Base-by-base conservation (phyloP, 1,140 invertebrate species). In the Zaprionus davidi region DNA sequence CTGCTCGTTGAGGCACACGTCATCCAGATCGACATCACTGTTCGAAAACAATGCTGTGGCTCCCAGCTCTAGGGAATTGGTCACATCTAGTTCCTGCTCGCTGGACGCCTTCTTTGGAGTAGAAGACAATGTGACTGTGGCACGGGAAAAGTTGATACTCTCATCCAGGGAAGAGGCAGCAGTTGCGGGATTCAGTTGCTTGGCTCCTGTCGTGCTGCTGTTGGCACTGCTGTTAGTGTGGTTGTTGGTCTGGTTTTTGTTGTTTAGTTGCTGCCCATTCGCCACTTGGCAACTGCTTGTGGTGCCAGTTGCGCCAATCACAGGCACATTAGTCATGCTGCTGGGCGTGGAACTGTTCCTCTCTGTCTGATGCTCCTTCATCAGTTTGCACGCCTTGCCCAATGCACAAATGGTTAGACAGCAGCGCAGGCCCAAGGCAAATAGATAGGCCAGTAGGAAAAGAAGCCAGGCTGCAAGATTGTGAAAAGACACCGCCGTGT, bases 381-480 rank as follows among this genome's bases (percentile, higher is more conserved):
- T 98, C 26, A 98, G 93, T 83, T 97, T 95, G 91, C 97, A 98
- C 1, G 98, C 97, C 94, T 96, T 96, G 1, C 98, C 98, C 46
- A 99, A 93, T 15, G 99, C 96, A 15, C 98, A 94, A 17, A 99
- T 95, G 71, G 97, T 98, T 75, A 96, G 97, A 6, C 98, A 94
- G 15, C 99, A 94, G 80, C 98, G 96, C 71, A 98, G 94, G 1
- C 97, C 95, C 66, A 97, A 93, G 15, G 99, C 93, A 85, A 97
- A 96, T 0, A 98, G 90, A 92, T 97, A 99, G 4, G 95, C 96
- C 11, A 98, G 74, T 46, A 97, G 82, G 53, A 96, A 94, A 20
- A 97, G 93, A 17, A 98, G 92, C 22, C 97, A 93, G 17, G 96
- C 94, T 15, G 96, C 94, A 15, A 95, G 87, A 71, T 94, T 95